phyloP scores from a whole-genome alignment of 2,888 invertebrate genomes.

The Andrena minutula region DNA sequence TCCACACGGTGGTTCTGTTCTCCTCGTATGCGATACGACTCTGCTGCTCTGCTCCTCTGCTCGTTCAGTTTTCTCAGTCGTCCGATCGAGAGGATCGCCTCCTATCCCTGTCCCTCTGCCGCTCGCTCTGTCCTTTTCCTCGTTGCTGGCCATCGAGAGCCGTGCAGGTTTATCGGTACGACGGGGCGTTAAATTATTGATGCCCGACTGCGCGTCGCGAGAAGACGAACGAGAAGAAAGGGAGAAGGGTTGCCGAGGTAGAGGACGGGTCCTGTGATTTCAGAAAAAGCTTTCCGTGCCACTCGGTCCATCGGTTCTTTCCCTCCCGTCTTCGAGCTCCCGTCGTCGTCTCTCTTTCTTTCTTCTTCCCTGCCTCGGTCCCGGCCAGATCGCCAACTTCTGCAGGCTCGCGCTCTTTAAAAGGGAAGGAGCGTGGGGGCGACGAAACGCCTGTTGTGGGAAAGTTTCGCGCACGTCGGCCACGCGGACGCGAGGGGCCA shows the following conservation, averaged over 20 bases:
- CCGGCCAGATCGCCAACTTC: conserved; percentile 21
- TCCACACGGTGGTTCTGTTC: conserved; percentile 62
- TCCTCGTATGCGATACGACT: conserved; percentile 53
- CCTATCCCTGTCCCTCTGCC: conserved; percentile 13
- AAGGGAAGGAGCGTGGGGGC: conserved; percentile 65
- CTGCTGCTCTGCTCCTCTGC: conserved; percentile 4
- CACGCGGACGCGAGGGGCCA: not conserved
- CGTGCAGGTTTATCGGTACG: conserved; percentile 74
- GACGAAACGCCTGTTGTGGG: conserved; percentile 69
- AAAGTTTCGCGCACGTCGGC: conserved; percentile 56
- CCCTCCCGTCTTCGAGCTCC: conserved; percentile 29
- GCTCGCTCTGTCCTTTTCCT: conserved; percentile 33
- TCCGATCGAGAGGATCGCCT: conserved; percentile 26
- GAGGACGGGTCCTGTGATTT: conserved; percentile 74
- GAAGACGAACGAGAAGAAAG: conserved; percentile 60
- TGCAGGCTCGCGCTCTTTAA: conserved; percentile 63
- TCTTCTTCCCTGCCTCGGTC: conserved; percentile 42
- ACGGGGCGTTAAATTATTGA: conserved; percentile 81
- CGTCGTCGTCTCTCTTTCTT: conserved; percentile 24
- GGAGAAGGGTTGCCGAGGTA: conserved; percentile 44
- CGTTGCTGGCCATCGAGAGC: conserved; percentile 21
- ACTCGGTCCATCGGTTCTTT: conserved; percentile 62
- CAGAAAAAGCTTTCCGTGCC: conserved; percentile 74
- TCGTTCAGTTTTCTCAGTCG: conserved; percentile 47
- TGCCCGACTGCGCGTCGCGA: conserved; percentile 69